Evolutionary conservation across 2,113 vertebrate genomes (phyloP), one percentile per base, ranked within the genome.

Genomic region (Ancistrus triradiatus): DNA sequence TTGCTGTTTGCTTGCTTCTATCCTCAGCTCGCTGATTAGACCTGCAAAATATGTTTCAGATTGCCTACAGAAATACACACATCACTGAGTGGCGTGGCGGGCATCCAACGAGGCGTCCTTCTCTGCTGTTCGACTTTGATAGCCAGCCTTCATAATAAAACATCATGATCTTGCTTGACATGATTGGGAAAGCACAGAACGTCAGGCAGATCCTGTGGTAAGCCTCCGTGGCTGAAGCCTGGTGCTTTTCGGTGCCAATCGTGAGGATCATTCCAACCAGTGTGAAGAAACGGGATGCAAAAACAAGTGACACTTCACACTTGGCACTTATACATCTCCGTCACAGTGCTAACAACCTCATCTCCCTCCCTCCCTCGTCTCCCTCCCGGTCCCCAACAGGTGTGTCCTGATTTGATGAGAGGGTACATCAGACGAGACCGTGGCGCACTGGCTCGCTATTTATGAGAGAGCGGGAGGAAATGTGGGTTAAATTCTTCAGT

Each of bases 81-180:
- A 11, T n/a, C 47, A 22, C n/a, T 19, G 31, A 55, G 17, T 22
- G 17, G 31, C 28, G 21, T 4, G 51, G 17, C 22, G 19, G 10
- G 1, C 17, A 19, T 35, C 50, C 27, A 55, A 21, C 21, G 5
- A 35, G 51, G 31, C 7, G 15, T 35, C 64, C 2, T 40, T 48
- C 18, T 53, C 3, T 7, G 37, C 55, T 71, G 38, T 48, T 67
- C 24, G 17, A 47, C n/a, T 10, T 9, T 11, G n/a, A n/a, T n/a
- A n/a, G 19, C 35, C 59, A 75, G 76, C 78, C 78, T 79, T 78
- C 72, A 75, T n/a, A n/a, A n/a, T n/a, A n/a, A n/a, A n/a, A n/a
- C n/a, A n/a, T n/a, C n/a, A n/a, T n/a, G n/a, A n/a, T n/a, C n/a
- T n/a, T n/a, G 79, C 7, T 31, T 4, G 7, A 31, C 27, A 31